Evolutionary conservation across 2,888 invertebrate species (phyloP), one percentile per base, ranked within the genome.

Genomic region (Smittia sp.): DNA sequence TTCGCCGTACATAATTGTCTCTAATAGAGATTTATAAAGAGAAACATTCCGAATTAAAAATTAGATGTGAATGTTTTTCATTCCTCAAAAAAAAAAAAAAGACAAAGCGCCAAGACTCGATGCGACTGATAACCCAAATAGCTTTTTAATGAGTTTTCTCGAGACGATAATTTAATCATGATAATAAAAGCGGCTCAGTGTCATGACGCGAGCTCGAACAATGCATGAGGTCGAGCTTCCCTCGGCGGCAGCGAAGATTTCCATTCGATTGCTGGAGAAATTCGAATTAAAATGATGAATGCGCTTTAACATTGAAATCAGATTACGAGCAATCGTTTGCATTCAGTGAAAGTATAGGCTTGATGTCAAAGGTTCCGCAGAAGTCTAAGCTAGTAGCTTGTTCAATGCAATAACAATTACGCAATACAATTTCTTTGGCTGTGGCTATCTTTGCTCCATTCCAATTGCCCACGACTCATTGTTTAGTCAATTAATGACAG

Each of bases 121-220:
- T 58, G 46, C 46, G 22, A 58, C 58, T 58, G 58, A 58, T 58
- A 58, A 58, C 58, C 22, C 58, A 58, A 58, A 58, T 58, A 58
- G 58, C 58, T 58, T 58, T 58, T 22, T 58, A 58, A 58, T 58
- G 58, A 58, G 18, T 3, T 58, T 58, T 18, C 58, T 58, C 9
- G 9, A 20, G 58, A 58, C 18, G 58, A 18, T 58, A 58, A 58
- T 58, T 58, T 22, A 7, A 15, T 58, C 9, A n/a, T 2, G 58
- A 58, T 58, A 58, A 18, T 58, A 22, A 20, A 20, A 58, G 58
- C 58, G 22, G 58, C 22, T 58, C 22, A 22, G 58, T 58, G 58
- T 58, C 58, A 58, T 9, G 38, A 38, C 38, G 38, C 38, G 7
- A 38, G 38, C 38, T 38, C 6, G 11, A 38, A 9, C 11, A 38